Evolutionary conservation across 2,113 vertebrate genomes (phyloP).

Genomic region (Carettochelys insculpta): DNA sequence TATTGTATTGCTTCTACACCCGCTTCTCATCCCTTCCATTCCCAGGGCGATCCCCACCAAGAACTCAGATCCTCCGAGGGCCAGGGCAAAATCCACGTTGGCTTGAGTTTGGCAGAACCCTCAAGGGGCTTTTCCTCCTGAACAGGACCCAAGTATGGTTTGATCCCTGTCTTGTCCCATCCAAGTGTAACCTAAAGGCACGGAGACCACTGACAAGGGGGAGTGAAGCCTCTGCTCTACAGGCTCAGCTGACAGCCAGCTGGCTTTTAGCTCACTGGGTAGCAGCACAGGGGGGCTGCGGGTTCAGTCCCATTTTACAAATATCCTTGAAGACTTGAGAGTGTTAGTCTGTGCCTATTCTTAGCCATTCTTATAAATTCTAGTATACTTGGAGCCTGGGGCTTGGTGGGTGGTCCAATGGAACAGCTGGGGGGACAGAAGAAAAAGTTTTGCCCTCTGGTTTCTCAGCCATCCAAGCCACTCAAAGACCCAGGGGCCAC

Average conservation of each 20-base stretch:
- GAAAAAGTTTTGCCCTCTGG: not conserved
- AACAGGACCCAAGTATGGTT: not conserved
- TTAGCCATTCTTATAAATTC: no score
- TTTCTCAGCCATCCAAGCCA: not conserved
- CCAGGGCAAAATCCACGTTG: not conserved
- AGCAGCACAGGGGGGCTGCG: no score
- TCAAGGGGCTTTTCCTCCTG: not conserved
- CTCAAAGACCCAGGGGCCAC: rapidly evolving
- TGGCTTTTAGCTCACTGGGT: no score
- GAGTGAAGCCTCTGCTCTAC: no score
- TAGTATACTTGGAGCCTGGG: not conserved
- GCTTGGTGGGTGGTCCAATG: rapidly evolving
- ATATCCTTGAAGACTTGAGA: not conserved
- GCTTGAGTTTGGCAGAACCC: not conserved
- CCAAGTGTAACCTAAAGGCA: no score
- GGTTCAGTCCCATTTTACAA: not conserved
- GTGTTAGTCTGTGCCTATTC: not conserved
- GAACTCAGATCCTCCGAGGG: not conserved
- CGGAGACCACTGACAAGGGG: no score
- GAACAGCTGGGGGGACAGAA: not conserved
- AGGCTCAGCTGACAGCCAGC: no score
- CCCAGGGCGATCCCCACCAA: not conserved
- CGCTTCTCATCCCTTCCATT: not conserved
- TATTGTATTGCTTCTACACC: not conserved
- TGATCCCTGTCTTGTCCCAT: not conserved